Conservation (phyloP, 2,797 vertebrate genomes). For the Crocidura indochinensis region DNA sequence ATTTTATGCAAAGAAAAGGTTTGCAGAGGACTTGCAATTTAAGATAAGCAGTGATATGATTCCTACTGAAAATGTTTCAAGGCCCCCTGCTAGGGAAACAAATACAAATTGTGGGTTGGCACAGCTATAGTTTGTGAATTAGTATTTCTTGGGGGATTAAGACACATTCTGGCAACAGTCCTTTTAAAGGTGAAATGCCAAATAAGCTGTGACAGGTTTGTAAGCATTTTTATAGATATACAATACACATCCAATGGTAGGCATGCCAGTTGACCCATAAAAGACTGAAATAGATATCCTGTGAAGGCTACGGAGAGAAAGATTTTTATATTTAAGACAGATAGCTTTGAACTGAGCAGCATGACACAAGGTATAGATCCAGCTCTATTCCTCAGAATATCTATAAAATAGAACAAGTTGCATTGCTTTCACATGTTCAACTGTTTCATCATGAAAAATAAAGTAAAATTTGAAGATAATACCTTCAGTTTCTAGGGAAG, state of each 20-base stretch:
- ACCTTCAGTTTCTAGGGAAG: not conserved
- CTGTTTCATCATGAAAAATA: not conserved
- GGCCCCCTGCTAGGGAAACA: constrained; percentile 41
- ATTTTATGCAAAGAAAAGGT: constrained; percentile 53
- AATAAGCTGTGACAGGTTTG: not conserved
- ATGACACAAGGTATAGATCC: not conserved
- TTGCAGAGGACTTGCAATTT: constrained; percentile 65
- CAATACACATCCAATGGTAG: not conserved
- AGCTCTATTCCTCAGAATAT: not conserved
- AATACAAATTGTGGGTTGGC: not conserved
- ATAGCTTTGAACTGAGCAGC: constrained; percentile 26
- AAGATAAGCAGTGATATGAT: constrained; percentile 56
- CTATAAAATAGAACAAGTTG: not conserved
- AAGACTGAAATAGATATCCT: constrained; percentile 36
- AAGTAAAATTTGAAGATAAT: not conserved
- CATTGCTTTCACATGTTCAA: not conserved
- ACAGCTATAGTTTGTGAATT: constrained; percentile 40
- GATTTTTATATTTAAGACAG: constrained; percentile 1
- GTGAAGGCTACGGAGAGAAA: constrained; percentile 60
- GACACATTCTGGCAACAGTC: constrained; percentile 32
- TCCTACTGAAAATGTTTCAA: constrained; percentile 65
- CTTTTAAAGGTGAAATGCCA: constrained; percentile 31
- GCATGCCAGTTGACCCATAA: not conserved
- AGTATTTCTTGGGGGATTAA: constrained; percentile 53
- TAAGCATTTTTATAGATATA: not conserved